Conservation (phyloP, 2,113 vertebrate genomes). For the Corythornis cristatus region DNA sequence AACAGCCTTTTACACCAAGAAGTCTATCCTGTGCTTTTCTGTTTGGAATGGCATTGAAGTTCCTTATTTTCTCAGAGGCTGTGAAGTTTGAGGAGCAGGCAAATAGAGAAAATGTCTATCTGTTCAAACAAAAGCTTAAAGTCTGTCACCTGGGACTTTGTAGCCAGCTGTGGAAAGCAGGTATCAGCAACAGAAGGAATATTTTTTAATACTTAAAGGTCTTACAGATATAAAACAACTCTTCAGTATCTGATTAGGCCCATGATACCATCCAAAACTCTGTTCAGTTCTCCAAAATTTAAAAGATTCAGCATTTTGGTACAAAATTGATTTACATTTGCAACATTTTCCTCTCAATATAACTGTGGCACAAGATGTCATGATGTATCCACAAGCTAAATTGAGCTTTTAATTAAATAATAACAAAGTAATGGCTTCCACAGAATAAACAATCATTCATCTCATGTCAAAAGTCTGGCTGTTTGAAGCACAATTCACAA, state of each 20-base stretch:
- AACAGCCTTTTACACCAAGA: not conserved
- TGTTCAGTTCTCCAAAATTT: not conserved
- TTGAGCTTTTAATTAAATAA: not conserved
- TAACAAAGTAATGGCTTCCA: not conserved
- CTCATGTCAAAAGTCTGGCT: not conserved
- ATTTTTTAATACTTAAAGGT: not conserved
- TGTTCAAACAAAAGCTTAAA: not conserved
- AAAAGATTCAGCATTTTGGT: not conserved
- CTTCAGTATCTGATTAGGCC: not conserved
- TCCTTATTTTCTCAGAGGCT: not conserved
- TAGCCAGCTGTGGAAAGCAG: not conserved
- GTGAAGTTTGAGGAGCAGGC: not conserved
- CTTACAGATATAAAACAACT: not conserved
- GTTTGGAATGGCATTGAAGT: not conserved
- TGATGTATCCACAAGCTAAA: fast-evolving
- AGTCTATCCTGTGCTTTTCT: not conserved
- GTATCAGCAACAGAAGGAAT: not conserved
- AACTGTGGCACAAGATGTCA: not conserved
- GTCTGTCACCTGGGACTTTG: not conserved
- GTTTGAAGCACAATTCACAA: not conserved
- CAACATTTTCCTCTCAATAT: not conserved
- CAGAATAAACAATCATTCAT: not conserved
- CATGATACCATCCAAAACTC: not conserved
- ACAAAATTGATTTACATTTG: not conserved
- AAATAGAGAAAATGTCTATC: not conserved